phyloP scores from a whole-genome alignment of 2,797 vertebrate genomes.

The Prionace glauca region DNA sequence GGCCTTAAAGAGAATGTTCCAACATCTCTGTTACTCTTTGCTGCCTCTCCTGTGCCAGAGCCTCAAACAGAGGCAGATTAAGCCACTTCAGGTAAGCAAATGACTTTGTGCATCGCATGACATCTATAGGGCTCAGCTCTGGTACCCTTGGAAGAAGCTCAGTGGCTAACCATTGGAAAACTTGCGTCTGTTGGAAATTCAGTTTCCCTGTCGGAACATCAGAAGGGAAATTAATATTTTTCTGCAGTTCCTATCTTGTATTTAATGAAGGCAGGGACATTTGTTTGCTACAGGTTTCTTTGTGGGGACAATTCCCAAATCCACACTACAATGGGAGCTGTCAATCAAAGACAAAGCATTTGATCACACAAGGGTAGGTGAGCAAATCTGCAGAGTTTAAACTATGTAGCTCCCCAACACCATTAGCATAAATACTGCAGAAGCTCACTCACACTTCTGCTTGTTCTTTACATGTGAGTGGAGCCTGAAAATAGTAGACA shows the following conservation, averaged over 20 bases:
- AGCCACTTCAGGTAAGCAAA: constrained; percentile 80
- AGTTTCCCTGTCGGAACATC: constrained; percentile 67
- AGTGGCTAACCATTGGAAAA: constrained; percentile 69
- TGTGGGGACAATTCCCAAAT: not conserved
- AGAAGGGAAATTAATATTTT: not conserved
- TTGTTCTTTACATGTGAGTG: not conserved
- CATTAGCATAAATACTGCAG: not conserved
- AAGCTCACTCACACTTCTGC: not conserved
- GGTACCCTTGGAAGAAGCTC: constrained; percentile 66
- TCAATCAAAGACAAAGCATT: not conserved
- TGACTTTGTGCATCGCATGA: constrained; percentile 69
- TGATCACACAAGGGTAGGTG: not conserved
- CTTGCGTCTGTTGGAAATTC: constrained; percentile 73
- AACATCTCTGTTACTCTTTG: not conserved
- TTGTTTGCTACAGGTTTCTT: too few species aligned
- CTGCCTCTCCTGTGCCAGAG: constrained; percentile 68
- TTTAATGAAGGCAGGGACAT: not conserved
- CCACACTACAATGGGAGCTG: not conserved
- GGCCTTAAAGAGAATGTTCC: not conserved
- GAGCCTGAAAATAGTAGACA: not conserved
- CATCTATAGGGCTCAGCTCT: constrained; percentile 53
- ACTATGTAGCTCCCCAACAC: not conserved
- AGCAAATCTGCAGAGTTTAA: not conserved
- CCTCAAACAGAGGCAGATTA: constrained; percentile 73
- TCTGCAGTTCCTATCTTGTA: too few species aligned